These are phyloP conservation scores for Tachycineta bicolor DNA, from an alignment of 2,113 vertebrate genomes.

Conservation along the genomic window DNA sequence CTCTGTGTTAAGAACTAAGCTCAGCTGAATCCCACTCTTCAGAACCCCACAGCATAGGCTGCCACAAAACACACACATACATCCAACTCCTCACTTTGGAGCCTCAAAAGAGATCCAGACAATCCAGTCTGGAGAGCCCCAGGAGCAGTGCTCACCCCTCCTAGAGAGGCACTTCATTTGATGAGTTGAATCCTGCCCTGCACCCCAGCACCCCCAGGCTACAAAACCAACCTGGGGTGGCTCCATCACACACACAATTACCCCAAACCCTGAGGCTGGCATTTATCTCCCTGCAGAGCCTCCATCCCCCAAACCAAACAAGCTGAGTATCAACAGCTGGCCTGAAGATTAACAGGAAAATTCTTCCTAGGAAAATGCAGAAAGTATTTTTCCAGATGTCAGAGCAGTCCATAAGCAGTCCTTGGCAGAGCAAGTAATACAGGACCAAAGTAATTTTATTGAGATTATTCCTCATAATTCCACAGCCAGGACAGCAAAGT, in stretches of 20 bases:
- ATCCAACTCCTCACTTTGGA: neutral
- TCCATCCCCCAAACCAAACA: neutral
- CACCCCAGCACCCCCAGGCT: neutral
- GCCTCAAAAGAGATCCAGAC: neutral
- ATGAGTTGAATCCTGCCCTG: neutral
- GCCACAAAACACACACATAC: neutral
- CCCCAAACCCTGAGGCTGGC: accelerated
- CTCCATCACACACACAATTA: neutral
- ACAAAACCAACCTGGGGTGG: neutral
- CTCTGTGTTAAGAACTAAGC: neutral
- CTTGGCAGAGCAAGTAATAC: neutral
- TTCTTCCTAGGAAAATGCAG: neutral
- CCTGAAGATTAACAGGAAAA: neutral
- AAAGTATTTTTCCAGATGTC: constrained; percentile 19
- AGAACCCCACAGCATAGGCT: neutral
- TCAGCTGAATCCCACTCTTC: neutral
- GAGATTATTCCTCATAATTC: neutral
- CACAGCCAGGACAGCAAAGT: neutral
- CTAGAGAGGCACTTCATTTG: neutral
- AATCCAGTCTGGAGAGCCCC: neutral
- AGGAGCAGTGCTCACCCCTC: neutral
- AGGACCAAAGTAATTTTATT: neutral
- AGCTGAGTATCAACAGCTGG: neutral
- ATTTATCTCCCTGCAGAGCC: neutral
- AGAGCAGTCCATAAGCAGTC: neutral